phyloP scores from a whole-genome alignment of 64 coral and sea anemone species.

The Montipora foliosa region DNA sequence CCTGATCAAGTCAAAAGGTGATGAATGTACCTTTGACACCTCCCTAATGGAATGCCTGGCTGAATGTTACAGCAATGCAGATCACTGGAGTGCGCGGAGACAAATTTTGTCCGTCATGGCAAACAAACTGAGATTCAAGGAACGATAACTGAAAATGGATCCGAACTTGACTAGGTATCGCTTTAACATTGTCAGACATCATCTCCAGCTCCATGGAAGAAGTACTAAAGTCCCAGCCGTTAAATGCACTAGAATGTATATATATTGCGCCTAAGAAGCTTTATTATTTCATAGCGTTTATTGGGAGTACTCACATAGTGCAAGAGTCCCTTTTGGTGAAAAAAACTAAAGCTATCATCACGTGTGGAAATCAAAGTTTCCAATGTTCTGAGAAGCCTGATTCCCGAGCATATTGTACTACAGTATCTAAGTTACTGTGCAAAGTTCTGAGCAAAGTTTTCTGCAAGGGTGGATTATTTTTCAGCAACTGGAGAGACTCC shows the following conservation, averaged over 20 bases:
- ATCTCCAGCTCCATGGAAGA: constrained; percentile 68
- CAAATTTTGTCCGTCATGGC: constrained; percentile 75
- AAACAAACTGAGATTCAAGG: constrained; percentile 60
- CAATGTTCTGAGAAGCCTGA: constrained; percentile 67
- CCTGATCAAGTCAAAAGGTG: constrained; percentile 18
- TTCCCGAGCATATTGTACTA: constrained; percentile 61
- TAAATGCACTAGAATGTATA: constrained; percentile 40
- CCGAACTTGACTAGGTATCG: constrained; percentile 60
- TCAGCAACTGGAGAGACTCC: too few relatives aligned
- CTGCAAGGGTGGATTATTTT: constrained; percentile 24
- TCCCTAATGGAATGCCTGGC: constrained; percentile 67
- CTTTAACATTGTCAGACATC: constrained; percentile 70
- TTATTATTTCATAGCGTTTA: constrained; percentile 64
- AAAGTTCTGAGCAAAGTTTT: constrained; percentile 43
- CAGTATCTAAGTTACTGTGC: constrained; percentile 75
- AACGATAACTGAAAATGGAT: constrained; percentile 50
- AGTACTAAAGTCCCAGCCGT: constrained; percentile 25
- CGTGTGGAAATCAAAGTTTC: too few relatives aligned
- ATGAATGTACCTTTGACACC: constrained; percentile 57
- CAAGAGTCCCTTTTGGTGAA: constrained; percentile 68
- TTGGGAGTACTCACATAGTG: constrained; percentile 62
- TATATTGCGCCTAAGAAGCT: constrained; percentile 53
- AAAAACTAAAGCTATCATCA: constrained; percentile 57
- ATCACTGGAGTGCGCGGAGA: constrained; percentile 57
- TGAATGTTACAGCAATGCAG: constrained; percentile 75